A percentile compares a stretch with the other conserved stretches of the same genome.
Evolutionary conservation across 64 coral and sea anemone genomes (phyloP).

Genomic region (Orbicella faveolata): DNA sequence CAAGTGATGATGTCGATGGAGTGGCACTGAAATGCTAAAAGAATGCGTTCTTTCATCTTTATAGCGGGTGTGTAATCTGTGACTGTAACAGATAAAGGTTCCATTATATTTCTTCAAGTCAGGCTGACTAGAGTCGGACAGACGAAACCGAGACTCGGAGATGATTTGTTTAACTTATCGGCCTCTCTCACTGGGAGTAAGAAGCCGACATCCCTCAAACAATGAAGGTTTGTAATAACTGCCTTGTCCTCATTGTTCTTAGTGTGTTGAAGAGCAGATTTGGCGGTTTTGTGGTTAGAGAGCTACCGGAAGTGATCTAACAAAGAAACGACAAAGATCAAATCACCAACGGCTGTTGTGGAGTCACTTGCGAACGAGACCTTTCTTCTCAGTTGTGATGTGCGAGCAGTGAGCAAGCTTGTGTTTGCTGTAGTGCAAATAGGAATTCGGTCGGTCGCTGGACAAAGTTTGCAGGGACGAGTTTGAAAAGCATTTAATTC

Average conservation of each 20-base stretch:
- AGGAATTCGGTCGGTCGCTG: background rate
- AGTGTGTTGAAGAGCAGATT: background rate
- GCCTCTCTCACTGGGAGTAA: background rate
- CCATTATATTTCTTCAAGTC: too few relatives aligned
- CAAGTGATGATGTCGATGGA: too few relatives aligned
- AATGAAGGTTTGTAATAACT: constrained; percentile 1
- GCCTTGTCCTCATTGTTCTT: constrained; percentile 16
- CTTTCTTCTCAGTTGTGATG: background rate
- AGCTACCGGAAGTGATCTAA: constrained; percentile 23
- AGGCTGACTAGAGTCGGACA: background rate
- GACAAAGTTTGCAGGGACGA: background rate
- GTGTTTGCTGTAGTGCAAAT: background rate
- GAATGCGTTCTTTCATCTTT: too few relatives aligned
- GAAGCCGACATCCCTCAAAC: background rate
- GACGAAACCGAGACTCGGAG: background rate
- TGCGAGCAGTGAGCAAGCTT: background rate
- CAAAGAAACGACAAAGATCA: constrained; percentile 13
- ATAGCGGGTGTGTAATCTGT: too few relatives aligned
- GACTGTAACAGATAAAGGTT: too few relatives aligned
- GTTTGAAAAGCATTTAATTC: background rate
- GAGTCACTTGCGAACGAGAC: background rate
- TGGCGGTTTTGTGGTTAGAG: constrained; percentile 28
- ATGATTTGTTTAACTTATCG: background rate
- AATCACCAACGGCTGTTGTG: constrained; percentile 1
- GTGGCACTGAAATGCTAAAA: too few relatives aligned